phyloP scores from a whole-genome alignment of 2,113 vertebrate genomes.

The Sprattus sprattus region DNA sequence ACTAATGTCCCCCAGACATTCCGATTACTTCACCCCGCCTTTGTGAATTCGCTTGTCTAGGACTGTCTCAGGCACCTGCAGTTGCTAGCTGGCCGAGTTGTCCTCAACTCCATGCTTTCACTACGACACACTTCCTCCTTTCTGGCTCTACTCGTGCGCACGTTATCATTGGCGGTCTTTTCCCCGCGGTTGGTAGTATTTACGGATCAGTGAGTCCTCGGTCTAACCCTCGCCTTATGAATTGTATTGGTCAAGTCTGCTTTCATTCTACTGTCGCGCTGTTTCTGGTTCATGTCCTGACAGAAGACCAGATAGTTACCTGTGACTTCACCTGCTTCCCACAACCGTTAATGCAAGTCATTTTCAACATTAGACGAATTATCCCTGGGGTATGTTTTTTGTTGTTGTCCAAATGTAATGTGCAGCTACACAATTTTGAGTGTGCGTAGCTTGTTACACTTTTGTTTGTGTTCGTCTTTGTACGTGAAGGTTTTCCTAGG shows the following conservation, averaged over 20 bases:
- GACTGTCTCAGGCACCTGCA: conserved; percentile 40
- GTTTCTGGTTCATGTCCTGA: background rate
- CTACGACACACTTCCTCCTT: conserved; percentile 58
- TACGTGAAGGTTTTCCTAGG: background rate
- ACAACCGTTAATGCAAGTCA: background rate
- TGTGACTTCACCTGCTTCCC: conserved; percentile 12
- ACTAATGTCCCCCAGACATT: conserved; percentile 44
- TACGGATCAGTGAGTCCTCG: conserved; percentile 42
- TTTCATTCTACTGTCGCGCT: background rate
- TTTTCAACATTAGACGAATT: background rate
- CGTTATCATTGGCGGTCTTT: conserved; percentile 26
- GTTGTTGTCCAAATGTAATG: background rate
- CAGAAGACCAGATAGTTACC: background rate
- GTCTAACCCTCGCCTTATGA: conserved; percentile 45
- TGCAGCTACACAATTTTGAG: background rate
- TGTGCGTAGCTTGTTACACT: background rate
- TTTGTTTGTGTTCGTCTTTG: background rate
- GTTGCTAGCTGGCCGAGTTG: conserved; percentile 33
- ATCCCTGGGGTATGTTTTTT: background rate
- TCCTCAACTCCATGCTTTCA: conserved; percentile 38
- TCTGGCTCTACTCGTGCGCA: conserved; percentile 34
- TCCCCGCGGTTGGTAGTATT: conserved; percentile 31
- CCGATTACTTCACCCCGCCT: conserved; percentile 27
- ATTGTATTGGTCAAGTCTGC: conserved; percentile 56
- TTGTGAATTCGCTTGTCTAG: conserved; percentile 34